phyloP scores from a whole-genome alignment of 2,113 vertebrate genomes.

The Sorex fumeus region DNA sequence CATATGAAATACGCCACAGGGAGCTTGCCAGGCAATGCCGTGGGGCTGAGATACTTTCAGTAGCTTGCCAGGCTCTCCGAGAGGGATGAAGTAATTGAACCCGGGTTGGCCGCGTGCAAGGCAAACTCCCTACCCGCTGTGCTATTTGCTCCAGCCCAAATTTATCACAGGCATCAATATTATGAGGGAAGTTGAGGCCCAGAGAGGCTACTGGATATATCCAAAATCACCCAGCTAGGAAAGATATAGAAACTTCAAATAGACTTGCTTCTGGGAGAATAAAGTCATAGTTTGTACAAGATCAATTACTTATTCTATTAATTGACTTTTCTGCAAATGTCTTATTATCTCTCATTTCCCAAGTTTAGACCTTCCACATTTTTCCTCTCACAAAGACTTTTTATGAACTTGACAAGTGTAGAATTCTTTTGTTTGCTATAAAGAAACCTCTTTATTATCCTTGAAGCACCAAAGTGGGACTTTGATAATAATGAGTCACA shows the following conservation, averaged over 20 bases:
- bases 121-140: too few species aligned
- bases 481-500: constrained; percentile 36
- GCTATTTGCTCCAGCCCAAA: too few species aligned
- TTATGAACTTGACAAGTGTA: not conserved
- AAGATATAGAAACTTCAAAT: constrained; percentile 22
- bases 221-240: constrained; percentile 19
- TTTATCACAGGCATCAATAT: not conserved
- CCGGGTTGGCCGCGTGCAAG: too few species aligned
- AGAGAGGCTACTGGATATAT: constrained; percentile 16
- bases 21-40: too few species aligned
- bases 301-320: not conserved
- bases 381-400: not conserved
- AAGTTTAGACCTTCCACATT: not conserved
- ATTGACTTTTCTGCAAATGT: not conserved
- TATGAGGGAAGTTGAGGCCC: not conserved
- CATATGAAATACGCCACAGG: too few species aligned
- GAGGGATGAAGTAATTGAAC: too few species aligned
- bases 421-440: not conserved
- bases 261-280: not conserved
- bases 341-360: not conserved
- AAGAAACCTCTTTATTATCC: not conserved
- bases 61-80: too few species aligned
- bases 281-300: not conserved
- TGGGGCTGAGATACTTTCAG: too few species aligned
- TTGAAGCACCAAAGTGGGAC: not conserved